phyloP scores from a whole-genome alignment of 2,888 invertebrate species.

The Caenorhabditis sulstoni region DNA sequence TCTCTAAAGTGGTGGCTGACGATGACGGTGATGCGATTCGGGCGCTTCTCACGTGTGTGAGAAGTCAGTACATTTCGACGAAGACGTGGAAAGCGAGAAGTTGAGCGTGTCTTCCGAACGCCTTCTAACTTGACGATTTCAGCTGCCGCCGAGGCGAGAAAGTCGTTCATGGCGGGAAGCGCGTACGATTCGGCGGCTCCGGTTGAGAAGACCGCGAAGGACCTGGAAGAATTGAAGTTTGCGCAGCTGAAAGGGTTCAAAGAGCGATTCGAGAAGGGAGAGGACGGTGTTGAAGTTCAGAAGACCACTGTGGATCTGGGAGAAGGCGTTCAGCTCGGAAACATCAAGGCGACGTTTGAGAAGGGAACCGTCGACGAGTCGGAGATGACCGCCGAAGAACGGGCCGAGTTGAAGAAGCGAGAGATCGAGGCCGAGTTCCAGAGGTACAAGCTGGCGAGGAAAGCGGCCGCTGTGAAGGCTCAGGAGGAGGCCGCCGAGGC shows the following conservation, averaged over 20 bases:
- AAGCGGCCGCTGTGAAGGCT: constrained; percentile 67
- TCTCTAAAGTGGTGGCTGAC: constrained; percentile 37
- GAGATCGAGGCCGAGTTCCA: constrained; percentile 80
- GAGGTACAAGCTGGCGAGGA: constrained; percentile 78
- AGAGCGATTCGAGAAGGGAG: constrained; percentile 79
- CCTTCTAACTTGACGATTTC: no score
- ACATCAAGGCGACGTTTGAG: constrained; percentile 78
- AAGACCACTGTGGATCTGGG: constrained; percentile 73
- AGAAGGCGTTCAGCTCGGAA: constrained; percentile 75
- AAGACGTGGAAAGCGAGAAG: constrained; percentile 44
- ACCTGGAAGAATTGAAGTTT: constrained; percentile 77
- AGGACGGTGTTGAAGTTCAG: constrained; percentile 64
- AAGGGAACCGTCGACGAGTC: constrained; percentile 71
- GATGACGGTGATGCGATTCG: constrained; percentile 62
- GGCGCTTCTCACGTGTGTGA: constrained; percentile 62
- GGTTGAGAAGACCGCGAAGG: constrained; percentile 74
- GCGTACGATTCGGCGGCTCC: constrained; percentile 74
- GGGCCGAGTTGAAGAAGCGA: constrained; percentile 77
- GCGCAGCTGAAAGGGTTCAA: constrained; percentile 77
- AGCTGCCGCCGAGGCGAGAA: constrained; percentile 78
- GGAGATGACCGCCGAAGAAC: constrained; percentile 78
- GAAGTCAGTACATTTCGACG: constrained; percentile 56
- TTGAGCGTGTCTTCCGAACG: background rate
- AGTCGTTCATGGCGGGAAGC: constrained; percentile 78
- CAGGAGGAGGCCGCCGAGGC: constrained; percentile 44